Evolutionary conservation across 2,888 invertebrate species (phyloP), one percentile per base, ranked within the genome.

Genomic region (Ernsta delagoae): DNA sequence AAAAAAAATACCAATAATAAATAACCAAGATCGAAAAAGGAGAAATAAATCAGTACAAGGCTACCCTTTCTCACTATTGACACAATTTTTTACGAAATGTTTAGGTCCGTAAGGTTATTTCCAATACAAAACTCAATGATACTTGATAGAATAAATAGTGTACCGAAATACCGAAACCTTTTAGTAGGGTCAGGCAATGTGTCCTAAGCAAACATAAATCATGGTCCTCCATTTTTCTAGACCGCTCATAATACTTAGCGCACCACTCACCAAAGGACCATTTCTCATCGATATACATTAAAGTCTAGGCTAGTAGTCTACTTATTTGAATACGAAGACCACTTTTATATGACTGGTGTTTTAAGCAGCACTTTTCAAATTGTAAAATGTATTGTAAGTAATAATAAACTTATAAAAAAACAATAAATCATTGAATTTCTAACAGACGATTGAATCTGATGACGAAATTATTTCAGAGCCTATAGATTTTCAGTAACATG

Each of bases 211-310:
- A 67, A 67, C 67, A 67, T 67, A 61, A 67, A 67, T 61, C 67
- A 45, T 45, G 60, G 45, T 4, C 6, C 45, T 56, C 61, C 60
- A 36, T 56, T 61, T 61, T 56, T 64, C 61, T 67, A 73, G 76
- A 77, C 74, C 78, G 77, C 77, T 79, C 76, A 75, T 80, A 79
- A 76, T 78, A 74, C 73, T 71, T 64, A 61, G 65, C 63, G 62
- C 61, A 45, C 34, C 48, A 12, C 48, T 31, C 5, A 31, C 31
- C 1, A 24, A 11, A 5, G 54, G 11, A 3, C 31, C 11, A 54
- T 54, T 24, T 53, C 24, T 53, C 24, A 53, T 48, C 48, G 48
- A 48, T 48, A 5, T 4, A 48, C 12, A n/a, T 24, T 24, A 24
- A 24, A 24, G 24, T 24, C 24, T 24, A 24, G 24, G 24, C 24